Percentiles rank a stretch among this genome's conserved stretches.
These are phyloP conservation scores for Drosophila crucigera DNA, from an alignment of 2,888 invertebrate genomes.

Conservation along the genomic window DNA sequence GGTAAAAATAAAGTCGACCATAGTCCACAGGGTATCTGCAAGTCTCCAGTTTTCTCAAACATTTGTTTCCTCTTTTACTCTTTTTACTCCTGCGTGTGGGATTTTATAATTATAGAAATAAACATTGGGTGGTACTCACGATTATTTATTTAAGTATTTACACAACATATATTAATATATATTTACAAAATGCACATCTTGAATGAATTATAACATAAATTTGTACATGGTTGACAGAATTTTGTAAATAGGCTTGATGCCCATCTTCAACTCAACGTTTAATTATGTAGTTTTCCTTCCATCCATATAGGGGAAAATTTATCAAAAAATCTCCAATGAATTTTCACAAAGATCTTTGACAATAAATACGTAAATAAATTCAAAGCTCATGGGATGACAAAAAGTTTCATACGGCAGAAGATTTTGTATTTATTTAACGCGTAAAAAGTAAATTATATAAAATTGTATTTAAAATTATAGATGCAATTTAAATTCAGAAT, in stretches of 20 bases:
- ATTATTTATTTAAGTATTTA: background rate
- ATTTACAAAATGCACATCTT: background rate
- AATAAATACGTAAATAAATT: background rate
- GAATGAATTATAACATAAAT: background rate
- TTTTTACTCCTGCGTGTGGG: background rate
- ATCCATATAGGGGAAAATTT: background rate
- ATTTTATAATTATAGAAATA: background rate
- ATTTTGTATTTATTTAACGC: background rate
- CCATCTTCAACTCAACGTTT: background rate
- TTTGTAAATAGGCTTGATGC: background rate
- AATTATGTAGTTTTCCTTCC: background rate
- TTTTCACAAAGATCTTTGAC: background rate
- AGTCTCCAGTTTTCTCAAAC: background rate
- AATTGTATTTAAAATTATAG: background rate
- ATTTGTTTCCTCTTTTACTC: background rate
- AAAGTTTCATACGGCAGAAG: background rate
- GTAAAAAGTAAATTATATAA: background rate
- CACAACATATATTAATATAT: background rate
- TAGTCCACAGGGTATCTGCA: background rate
- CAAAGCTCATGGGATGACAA: background rate
- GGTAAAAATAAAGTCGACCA: background rate
- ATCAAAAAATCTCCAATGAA: background rate
- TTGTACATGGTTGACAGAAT: background rate
- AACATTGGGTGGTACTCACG: background rate
- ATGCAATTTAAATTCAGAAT: background rate